Conservation (phyloP, 2,888 invertebrate genomes). For the Balanococcus diminutus region DNA sequence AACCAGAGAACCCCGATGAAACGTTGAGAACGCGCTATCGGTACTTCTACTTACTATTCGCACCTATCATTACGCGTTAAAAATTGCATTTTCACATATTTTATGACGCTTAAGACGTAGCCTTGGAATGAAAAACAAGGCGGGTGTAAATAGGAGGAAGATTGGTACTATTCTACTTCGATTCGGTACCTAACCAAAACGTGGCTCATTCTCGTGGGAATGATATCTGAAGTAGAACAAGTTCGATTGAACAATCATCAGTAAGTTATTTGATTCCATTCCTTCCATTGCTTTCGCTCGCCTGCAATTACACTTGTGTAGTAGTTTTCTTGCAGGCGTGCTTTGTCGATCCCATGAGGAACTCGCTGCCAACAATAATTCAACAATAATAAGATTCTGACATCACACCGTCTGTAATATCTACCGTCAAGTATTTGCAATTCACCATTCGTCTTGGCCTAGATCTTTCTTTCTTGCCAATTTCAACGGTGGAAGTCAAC, state of each 20-base stretch:
- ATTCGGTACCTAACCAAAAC: constrained; percentile 45
- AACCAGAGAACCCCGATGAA: constrained; percentile 51
- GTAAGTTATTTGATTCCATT: constrained; percentile 55
- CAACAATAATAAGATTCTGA: constrained; percentile 55
- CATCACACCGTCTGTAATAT: constrained; percentile 51
- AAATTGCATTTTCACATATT: constrained; percentile 50
- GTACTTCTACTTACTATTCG: constrained; percentile 46
- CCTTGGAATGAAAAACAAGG: constrained; percentile 20
- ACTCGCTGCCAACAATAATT: constrained; percentile 54
- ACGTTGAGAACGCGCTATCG: constrained; percentile 32
- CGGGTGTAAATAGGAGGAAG: constrained; percentile 32
- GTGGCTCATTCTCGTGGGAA: constrained; percentile 49
- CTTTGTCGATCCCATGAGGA: constrained; percentile 48
- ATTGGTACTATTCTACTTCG: constrained; percentile 44
- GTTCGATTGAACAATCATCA: constrained; percentile 55
- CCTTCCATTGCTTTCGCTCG: constrained; percentile 47
- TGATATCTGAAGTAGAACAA: constrained; percentile 54
- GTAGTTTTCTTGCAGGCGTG: constrained; percentile 37
- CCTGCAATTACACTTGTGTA: constrained; percentile 53
- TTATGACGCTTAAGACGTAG: constrained; percentile 40
- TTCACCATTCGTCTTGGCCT: constrained; percentile 51
- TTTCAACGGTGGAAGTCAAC: constrained; percentile 31
- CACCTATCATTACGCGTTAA: constrained; percentile 49
- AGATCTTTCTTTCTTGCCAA: constrained; percentile 44
- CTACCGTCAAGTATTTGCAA: constrained; percentile 50